A percentile compares a stretch with the other conserved stretches of the same genome.
Conservation (phyloP, 1,140 invertebrate genomes). For the Phocides pigmalion region DNA sequence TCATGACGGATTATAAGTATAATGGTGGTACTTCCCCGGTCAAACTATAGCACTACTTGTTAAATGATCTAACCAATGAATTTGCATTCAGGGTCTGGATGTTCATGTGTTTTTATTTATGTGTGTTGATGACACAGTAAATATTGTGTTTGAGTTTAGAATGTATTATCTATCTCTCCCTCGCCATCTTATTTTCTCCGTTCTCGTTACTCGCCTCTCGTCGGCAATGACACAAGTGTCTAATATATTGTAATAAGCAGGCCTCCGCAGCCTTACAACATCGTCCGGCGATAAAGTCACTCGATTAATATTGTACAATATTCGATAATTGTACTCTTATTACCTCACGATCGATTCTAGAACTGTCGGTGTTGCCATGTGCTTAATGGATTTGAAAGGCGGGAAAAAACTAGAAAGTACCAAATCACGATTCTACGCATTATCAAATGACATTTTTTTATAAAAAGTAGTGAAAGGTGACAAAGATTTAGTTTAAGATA, state of each 20-base stretch:
- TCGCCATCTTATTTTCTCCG: too few species aligned
- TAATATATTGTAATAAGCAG: not conserved
- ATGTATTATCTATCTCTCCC: too few species aligned
- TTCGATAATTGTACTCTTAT: slow-evolving; percentile 22
- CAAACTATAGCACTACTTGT: too few species aligned
- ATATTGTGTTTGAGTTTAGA: too few species aligned
- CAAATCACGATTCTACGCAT: slow-evolving; percentile 16
- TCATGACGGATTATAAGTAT: too few species aligned
- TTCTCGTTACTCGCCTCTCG: not conserved
- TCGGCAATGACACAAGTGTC: not conserved
- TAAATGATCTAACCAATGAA: too few species aligned
- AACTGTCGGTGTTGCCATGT: not conserved
- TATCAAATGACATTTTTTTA: slow-evolving; percentile 6
- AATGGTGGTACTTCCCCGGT: too few species aligned
- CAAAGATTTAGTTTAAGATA: slow-evolving; percentile 14
- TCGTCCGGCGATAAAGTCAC: slow-evolving; percentile 18
- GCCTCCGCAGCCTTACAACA: slow-evolving; percentile 3
- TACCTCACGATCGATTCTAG: slow-evolving; percentile 11
- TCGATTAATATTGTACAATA: slow-evolving; percentile 26
- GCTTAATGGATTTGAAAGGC: slow-evolving; percentile 27
- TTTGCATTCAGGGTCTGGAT: too few species aligned
- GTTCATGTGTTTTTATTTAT: too few species aligned
- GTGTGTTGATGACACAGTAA: too few species aligned
- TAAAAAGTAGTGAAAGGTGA: slow-evolving; percentile 1
- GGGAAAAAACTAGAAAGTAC: slow-evolving; percentile 11